Percentiles rank a stretch among this genome's conserved stretches.
These are phyloP conservation scores for Drosophila koepferae DNA, from an alignment of 2,888 invertebrate genomes.

Conservation along the genomic window DNA sequence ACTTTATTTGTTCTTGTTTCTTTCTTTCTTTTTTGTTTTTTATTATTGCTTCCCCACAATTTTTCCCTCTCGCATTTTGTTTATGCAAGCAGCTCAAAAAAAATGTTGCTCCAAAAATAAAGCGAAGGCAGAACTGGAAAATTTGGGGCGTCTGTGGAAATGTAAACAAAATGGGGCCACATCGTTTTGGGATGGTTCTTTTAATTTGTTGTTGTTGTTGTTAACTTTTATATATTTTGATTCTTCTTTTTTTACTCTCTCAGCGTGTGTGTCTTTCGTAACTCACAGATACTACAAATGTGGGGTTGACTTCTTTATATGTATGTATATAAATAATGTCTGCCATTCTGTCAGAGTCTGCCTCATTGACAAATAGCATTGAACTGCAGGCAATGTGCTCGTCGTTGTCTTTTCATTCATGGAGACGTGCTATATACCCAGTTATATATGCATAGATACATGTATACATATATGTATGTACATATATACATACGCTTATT, in stretches of 20 bases:
- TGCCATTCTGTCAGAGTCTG: constrained; percentile 36
- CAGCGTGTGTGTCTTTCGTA: constrained; percentile 41
- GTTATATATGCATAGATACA: constrained; percentile 12
- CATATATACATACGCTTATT: constrained; percentile 34
- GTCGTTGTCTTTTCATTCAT: constrained; percentile 65
- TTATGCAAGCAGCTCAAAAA: constrained; percentile 49
- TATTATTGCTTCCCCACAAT: constrained; percentile 15
- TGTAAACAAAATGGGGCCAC: constrained; percentile 68
- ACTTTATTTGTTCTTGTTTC: constrained; percentile 6
- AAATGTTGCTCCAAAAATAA: constrained; percentile 55
- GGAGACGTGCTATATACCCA: constrained; percentile 58
- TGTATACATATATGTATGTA: neutral
- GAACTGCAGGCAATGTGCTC: constrained; percentile 66
- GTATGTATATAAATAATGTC: constrained; percentile 8
- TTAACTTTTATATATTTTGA: constrained; percentile 20
- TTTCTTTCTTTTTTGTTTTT: constrained; percentile 2
- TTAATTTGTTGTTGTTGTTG: neutral
- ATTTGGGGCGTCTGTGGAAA: constrained; percentile 65
- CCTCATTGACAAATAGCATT: constrained; percentile 79
- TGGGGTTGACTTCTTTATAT: constrained; percentile 17
- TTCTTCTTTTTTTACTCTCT: constrained; percentile 10
- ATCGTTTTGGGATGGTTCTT: constrained; percentile 33
- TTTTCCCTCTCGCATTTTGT: constrained; percentile 50
- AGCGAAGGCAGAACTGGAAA: constrained; percentile 53
- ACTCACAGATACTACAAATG: constrained; percentile 21